A percentile compares a stretch with the other conserved stretches of the same genome.
Conservation (phyloP, 2,888 invertebrate genomes). For the Chymomyza procnemis region DNA sequence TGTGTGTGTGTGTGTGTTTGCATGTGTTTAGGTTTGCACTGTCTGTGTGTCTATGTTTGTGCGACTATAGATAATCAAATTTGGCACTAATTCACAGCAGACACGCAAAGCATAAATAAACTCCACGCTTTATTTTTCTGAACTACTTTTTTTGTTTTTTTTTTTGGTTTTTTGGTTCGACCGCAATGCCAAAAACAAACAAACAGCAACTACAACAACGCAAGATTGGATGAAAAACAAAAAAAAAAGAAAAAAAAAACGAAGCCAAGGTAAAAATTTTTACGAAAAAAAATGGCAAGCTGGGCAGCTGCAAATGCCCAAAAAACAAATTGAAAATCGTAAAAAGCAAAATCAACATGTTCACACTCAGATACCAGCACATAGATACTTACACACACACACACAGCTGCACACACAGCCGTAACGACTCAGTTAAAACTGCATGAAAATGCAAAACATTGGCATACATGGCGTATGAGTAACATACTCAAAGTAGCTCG, state of each 20-base stretch:
- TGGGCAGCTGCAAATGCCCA: constrained; percentile 2
- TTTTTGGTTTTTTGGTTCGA: too few relatives aligned
- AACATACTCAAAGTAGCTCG: constrained; percentile 51
- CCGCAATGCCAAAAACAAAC: constrained; percentile 47
- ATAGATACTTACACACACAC: too few relatives aligned
- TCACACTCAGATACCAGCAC: background rate
- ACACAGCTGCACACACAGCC: background rate
- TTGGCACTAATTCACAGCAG: constrained; percentile 72
- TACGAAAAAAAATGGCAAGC: background rate
- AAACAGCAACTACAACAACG: too few relatives aligned
- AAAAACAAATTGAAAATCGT: constrained; percentile 42
- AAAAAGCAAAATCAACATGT: constrained; percentile 25
- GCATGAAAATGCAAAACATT: constrained; percentile 39
- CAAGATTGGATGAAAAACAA: too few relatives aligned
- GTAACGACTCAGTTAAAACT: constrained; percentile 60
- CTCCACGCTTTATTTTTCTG: constrained; percentile 47
- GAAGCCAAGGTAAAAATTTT: too few relatives aligned
- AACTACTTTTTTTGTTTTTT: constrained; percentile 35
- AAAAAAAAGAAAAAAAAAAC: background rate
- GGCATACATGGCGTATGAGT: constrained; percentile 62
- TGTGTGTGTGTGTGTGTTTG: constrained; percentile 21
- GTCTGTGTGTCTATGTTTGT: constrained; percentile 36
- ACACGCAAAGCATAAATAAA: constrained; percentile 74
- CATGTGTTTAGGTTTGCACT: constrained; percentile 23
- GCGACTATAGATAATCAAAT: constrained; percentile 69